These are phyloP conservation scores for Petrophora chlorosata DNA, from an alignment of 2,888 invertebrate species.

Conservation along the genomic window DNA sequence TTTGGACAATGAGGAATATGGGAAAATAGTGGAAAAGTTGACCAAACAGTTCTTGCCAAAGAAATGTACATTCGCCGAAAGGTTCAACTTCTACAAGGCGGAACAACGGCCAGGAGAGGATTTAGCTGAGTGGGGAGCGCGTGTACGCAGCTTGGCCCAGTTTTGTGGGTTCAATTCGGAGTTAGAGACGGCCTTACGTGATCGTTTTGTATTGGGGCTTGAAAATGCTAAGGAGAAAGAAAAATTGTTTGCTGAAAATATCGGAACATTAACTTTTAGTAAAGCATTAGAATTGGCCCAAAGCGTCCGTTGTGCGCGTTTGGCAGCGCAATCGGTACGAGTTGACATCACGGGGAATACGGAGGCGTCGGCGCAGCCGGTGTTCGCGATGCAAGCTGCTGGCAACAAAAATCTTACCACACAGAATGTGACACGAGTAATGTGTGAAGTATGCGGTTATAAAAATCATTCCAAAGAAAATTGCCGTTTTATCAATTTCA, in stretches of 20 bases:
- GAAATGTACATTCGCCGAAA: neutral
- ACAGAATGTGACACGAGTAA: neutral
- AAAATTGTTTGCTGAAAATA: neutral
- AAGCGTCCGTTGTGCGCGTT: neutral
- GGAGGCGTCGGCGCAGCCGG: neutral
- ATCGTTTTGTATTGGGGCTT: neutral
- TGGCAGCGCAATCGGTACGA: too few relatives aligned
- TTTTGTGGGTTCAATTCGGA: neutral
- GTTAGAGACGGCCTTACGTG: neutral
- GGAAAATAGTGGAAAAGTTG: neutral
- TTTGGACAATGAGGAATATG: neutral
- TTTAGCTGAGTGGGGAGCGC: neutral
- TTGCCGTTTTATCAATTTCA: neutral
- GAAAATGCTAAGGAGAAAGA: neutral
- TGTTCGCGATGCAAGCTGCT: too few relatives aligned
- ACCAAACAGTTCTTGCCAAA: neutral
- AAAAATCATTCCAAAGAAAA: neutral
- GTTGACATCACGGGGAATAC: too few relatives aligned
- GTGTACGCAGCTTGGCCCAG: neutral
- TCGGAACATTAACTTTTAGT: neutral
- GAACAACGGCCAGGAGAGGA: neutral
- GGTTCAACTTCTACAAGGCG: neutral
- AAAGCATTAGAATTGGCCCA: neutral
- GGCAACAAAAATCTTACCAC: too few relatives aligned
- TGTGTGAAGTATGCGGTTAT: neutral